Evolutionary conservation across 2,113 vertebrate species (phyloP).

Genomic region (Hippocampus comes): DNA sequence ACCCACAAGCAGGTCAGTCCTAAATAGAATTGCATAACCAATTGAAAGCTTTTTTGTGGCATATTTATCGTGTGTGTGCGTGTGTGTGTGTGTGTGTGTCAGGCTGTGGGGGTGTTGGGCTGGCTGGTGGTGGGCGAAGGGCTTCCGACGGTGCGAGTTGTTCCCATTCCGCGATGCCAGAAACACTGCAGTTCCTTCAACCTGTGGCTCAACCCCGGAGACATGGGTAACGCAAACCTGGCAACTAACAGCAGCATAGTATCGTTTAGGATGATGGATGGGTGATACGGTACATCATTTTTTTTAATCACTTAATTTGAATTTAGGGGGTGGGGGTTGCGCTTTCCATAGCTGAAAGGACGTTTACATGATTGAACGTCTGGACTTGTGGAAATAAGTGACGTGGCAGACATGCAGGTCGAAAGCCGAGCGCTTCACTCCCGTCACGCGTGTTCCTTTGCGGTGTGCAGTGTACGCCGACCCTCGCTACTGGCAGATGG

Average conservation of each 20-base stretch:
- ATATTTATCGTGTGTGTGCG: not conserved
- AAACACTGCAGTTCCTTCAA: constrained; percentile 74
- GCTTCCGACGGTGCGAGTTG: constrained; percentile 58
- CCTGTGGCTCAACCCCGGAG: constrained; percentile 71
- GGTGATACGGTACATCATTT: no score
- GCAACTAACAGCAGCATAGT: not conserved
- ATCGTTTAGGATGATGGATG: not conserved
- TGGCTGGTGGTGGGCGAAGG: constrained; percentile 75
- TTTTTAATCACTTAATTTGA: no score
- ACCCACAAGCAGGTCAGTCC: constrained; percentile 64
- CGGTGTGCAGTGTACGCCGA: constrained; percentile 67
- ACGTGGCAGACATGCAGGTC: no score
- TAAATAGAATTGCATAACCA: not conserved
- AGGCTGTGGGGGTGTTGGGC: constrained; percentile 62
- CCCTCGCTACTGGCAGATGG: constrained; percentile 74
- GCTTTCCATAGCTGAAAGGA: no score
- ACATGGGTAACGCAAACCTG: constrained; percentile 60
- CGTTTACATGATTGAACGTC: no score
- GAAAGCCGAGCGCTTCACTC: no score
- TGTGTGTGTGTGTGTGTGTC: constrained; percentile 25
- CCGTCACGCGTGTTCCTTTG: not conserved
- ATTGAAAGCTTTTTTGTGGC: no score
- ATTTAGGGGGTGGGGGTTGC: no score
- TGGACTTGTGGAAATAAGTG: no score
- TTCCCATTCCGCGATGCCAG: constrained; percentile 67